These are phyloP conservation scores for Sesia apiformis DNA, from an alignment of 2,888 invertebrate species.

Conservation along the genomic window DNA sequence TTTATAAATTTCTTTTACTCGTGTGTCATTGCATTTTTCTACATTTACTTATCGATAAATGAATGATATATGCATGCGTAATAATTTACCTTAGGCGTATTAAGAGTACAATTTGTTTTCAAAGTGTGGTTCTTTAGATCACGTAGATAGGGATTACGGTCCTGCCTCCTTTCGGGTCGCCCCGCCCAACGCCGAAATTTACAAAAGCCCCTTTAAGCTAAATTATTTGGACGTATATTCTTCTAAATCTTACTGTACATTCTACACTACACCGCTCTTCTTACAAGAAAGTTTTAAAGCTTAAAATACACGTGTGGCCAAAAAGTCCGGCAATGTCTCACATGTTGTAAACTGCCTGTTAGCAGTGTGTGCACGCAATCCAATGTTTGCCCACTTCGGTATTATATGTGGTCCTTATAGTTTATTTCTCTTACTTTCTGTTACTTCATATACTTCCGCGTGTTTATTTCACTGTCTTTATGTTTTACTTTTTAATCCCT, in stretches of 20 bases:
- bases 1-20: too few relatives aligned
- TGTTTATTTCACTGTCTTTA: slow-evolving; percentile 49
- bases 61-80: too few relatives aligned
- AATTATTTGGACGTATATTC: slow-evolving; percentile 37
- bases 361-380: slow-evolving; percentile 69
- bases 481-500: slow-evolving; percentile 33
- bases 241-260: slow-evolving; percentile 50
- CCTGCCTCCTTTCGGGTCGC: slow-evolving; percentile 48
- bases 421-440: slow-evolving; percentile 41
- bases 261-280: slow-evolving; percentile 47
- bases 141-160: slow-evolving; percentile 52
- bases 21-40: too few relatives aligned
- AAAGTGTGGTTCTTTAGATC: slow-evolving; percentile 53
- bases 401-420: slow-evolving; percentile 71
- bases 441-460: slow-evolving; percentile 45
- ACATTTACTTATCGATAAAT: too few relatives aligned
- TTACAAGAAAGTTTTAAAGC: slow-evolving; percentile 22
- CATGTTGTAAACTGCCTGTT: slow-evolving; percentile 60
- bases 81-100: too few relatives aligned
- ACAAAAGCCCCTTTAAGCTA: slow-evolving; percentile 37
- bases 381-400: slow-evolving; percentile 65
- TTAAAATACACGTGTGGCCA: slow-evolving; percentile 43
- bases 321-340: slow-evolving; percentile 31
- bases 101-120: slow-evolving; percentile 25
- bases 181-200: slow-evolving; percentile 70